Conservation (phyloP, 1,140 invertebrate species). For the Cyclina sinensis region DNA sequence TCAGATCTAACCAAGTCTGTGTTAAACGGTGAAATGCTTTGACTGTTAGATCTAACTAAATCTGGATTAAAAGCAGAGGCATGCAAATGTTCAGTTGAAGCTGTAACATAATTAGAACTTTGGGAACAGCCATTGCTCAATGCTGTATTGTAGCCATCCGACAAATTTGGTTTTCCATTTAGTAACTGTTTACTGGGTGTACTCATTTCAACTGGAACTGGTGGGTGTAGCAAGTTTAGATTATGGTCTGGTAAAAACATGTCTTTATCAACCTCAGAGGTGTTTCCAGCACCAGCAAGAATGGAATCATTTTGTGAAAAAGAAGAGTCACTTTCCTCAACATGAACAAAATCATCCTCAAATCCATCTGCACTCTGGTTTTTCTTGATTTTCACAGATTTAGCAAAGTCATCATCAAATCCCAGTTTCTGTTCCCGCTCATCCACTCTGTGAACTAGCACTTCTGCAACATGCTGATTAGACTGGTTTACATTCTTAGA, state of each 20-base stretch:
- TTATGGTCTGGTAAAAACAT: constrained; percentile 57
- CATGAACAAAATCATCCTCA: constrained; percentile 63
- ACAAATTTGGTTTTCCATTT: constrained; percentile 9
- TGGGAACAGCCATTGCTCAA: neutral
- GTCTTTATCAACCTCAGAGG: constrained; percentile 19
- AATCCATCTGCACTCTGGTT: constrained; percentile 39
- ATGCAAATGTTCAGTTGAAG: constrained; percentile 21
- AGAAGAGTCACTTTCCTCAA: constrained; percentile 31
- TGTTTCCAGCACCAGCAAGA: constrained; percentile 35
- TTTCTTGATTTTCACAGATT: constrained; percentile 52
- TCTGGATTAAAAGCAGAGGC: constrained; percentile 32
- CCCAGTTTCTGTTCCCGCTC: constrained; percentile 33
- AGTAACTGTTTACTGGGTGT: constrained; percentile 53
- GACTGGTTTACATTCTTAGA: constrained; percentile 48
- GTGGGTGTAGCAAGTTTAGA: constrained; percentile 47
- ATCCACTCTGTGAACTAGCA: constrained; percentile 52
- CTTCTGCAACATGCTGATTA: constrained; percentile 57
- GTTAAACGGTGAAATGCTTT: constrained; percentile 8
- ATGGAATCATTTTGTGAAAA: constrained; percentile 58
- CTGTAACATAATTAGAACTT: constrained; percentile 59
- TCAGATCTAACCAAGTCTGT: constrained; percentile 9
- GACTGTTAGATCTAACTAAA: constrained; percentile 26
- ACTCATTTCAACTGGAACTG: constrained; percentile 66
- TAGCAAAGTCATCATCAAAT: constrained; percentile 67
- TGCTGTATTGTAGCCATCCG: constrained; percentile 31